Evolutionary conservation across 2,888 invertebrate species (phyloP).

Genomic region (Lasioglossum villosulum): DNA sequence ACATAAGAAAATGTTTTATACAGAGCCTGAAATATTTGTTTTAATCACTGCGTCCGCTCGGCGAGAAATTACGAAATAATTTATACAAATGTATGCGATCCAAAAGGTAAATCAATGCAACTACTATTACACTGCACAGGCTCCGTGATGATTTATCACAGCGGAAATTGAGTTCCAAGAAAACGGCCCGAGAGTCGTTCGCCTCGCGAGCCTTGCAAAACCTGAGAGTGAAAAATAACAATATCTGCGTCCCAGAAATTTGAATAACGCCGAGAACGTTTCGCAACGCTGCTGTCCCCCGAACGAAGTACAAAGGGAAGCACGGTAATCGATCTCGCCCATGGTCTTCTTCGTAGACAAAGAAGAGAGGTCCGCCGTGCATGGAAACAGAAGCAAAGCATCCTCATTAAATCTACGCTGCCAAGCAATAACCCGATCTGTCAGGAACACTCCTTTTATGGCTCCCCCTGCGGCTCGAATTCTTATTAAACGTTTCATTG

Average conservation of each 20-base stretch:
- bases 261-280: background rate
- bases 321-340: constrained; percentile 25
- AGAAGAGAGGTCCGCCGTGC: constrained; percentile 26
- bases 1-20: too few relatives aligned
- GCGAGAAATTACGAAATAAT: background rate
- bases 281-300: constrained; percentile 4
- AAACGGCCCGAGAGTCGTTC: background rate
- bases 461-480: constrained; percentile 9
- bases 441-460: constrained; percentile 51
- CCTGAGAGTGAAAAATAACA: background rate
- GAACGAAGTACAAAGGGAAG: constrained; percentile 32
- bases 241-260: background rate
- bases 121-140: background rate
- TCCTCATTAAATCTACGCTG: constrained; percentile 51
- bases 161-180: background rate
- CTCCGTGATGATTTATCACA: background rate
- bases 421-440: constrained; percentile 53
- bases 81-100: background rate
- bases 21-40: background rate
- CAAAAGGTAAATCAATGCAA: background rate
- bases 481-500: constrained; percentile 37
- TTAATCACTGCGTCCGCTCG: background rate
- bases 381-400: constrained; percentile 29
- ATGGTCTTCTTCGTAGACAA: constrained; percentile 29
- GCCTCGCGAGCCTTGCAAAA: background rate